These are phyloP conservation scores for Clunio marinus DNA, from an alignment of 2,888 invertebrate species.

Conservation along the genomic window DNA sequence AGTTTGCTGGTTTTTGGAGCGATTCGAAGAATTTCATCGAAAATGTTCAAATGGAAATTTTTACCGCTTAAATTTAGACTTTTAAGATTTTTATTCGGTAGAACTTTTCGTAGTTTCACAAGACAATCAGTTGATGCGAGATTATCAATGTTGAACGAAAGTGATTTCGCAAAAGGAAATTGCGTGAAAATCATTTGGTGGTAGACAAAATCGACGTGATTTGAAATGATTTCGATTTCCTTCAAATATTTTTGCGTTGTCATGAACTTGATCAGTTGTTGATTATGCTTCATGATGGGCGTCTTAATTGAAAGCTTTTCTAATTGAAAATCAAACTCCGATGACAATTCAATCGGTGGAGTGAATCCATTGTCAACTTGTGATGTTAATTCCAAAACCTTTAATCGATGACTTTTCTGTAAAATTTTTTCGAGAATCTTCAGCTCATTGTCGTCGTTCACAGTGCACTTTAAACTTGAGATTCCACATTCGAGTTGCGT, in stretches of 20 bases:
- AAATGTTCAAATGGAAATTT: background rate
- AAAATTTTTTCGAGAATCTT: background rate
- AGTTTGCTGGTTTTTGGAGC: background rate
- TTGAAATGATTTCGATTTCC: background rate
- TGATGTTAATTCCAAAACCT: background rate
- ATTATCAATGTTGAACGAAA: background rate
- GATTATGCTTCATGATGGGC: background rate
- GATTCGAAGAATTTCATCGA: background rate
- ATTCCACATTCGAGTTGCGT: background rate
- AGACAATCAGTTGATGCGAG: background rate
- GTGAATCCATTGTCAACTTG: background rate
- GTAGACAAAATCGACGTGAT: background rate
- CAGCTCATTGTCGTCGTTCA: background rate
- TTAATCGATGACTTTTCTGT: background rate
- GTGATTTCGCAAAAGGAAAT: background rate
- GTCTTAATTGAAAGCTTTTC: background rate
- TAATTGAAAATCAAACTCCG: background rate
- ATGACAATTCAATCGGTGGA: background rate
- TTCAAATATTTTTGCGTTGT: background rate
- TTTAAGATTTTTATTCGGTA: background rate
- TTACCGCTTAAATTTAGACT: background rate
- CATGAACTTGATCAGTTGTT: background rate
- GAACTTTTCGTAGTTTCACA: background rate
- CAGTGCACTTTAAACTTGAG: background rate
- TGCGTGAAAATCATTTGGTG: conserved; percentile 17